Base-by-base conservation (phyloP, 2,797 vertebrate species). In the Hybognathus amarus region DNA sequence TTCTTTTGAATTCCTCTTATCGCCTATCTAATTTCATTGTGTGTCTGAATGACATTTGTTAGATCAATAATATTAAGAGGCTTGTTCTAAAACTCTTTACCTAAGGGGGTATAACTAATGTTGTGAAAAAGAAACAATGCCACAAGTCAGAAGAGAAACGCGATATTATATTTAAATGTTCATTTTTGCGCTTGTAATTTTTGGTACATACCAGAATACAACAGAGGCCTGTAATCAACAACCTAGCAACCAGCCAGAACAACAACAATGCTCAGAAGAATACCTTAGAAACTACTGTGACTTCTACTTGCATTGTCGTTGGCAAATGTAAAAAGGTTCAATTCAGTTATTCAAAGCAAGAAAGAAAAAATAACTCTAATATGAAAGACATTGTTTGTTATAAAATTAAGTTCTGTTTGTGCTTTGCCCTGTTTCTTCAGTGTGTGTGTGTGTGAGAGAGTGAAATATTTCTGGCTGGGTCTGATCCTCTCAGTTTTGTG, bases 401-500 rank as follows among this genome's bases (percentile, higher is more conserved):
- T 22, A 50, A n/a, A 54, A 24, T 45, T 27, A 61, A 5, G 10
- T 50, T 61, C 24, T 38, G 6, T 82, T 40, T 52, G 22, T 30
- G 8, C 13, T 82, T 24, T 74, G 38, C 24, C 22, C 18, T 38
- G 42, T 36, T 12, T 20, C 5, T 82, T 38, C 42, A 17, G 1
- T 33, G 42, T 12, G 42, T 45, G 45, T 45, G 13, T 13, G 8
- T 40, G 68, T 54, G 71, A 27, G 38, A 5, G 27, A 54, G 77
- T 76, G 79, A 54, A 67, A 77, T 79, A 85, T 77, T 85, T 83
- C 83, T 85, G 71, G 78, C 83, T 80, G 17, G 78, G 78, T 64
- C 78, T 85, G 77, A 83, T 85, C 73, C 61, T 85, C 83, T 85
- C 83, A 61, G 83, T 80, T 75, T 73, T 59, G 77, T 66, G 66